Conservation (phyloP, 2,888 invertebrate genomes). For the Amitus sp. region DNA sequence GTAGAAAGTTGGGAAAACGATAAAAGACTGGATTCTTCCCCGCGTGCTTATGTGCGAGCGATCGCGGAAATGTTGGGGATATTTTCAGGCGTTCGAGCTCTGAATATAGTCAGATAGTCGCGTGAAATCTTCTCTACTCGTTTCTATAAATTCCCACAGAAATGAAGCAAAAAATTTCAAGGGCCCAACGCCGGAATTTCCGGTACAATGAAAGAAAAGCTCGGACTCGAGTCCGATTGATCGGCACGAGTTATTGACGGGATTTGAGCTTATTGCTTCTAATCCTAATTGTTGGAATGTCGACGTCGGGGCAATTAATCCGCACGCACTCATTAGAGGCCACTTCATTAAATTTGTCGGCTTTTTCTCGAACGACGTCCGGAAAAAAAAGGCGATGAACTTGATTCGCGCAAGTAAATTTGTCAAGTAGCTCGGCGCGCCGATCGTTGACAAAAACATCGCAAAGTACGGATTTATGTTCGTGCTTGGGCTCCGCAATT, state of each 20-base stretch:
- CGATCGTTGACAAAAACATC: background rate
- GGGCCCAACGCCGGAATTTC: background rate
- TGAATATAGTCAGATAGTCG: conserved; percentile 30
- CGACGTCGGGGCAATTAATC: background rate
- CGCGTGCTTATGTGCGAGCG: conserved; percentile 43
- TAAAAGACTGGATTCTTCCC: conserved; percentile 50
- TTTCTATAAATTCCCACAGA: conserved; percentile 3
- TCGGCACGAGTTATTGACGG: background rate
- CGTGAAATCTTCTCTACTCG: conserved; percentile 36
- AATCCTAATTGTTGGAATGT: background rate
- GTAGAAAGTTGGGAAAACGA: conserved; percentile 60
- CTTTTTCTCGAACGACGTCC: background rate
- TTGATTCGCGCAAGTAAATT: background rate
- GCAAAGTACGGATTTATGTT: conserved; percentile 2
- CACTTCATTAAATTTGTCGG: background rate
- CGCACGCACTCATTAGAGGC: background rate
- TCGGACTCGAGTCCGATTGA: too few species aligned
- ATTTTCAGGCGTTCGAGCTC: conserved; percentile 6
- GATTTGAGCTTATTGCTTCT: background rate
- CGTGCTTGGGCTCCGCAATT: background rate
- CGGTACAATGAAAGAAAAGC: conserved; percentile 3
- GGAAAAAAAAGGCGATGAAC: conserved; percentile 2
- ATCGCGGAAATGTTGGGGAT: conserved; percentile 52
- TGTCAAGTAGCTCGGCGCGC: background rate
- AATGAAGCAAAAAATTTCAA: too few species aligned